Percentiles rank a stretch among this genome's conserved stretches.
These are phyloP conservation scores for Heliornis fulica DNA, from an alignment of 2,113 vertebrate genomes.

Conservation along the genomic window DNA sequence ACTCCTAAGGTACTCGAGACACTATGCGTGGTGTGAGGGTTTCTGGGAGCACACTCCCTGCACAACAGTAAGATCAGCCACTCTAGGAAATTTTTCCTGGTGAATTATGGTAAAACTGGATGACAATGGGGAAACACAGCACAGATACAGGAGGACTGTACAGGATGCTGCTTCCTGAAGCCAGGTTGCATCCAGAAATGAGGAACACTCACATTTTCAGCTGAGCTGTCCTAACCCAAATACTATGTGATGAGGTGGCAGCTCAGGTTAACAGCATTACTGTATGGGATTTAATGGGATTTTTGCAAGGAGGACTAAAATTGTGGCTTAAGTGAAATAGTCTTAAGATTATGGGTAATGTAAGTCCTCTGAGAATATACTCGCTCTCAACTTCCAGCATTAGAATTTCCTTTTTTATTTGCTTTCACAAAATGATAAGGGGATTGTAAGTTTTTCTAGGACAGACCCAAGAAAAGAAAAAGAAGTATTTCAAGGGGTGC, in stretches of 20 bases:
- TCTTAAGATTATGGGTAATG: neutral
- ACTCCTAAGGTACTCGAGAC: neutral
- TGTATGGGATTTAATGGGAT: neutral
- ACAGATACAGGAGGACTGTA: neutral
- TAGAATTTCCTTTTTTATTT: neutral
- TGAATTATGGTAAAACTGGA: neutral
- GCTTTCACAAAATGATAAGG: neutral
- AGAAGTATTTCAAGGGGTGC: neutral
- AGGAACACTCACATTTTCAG: neutral
- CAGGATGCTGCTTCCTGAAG: neutral
- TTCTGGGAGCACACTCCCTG: neutral
- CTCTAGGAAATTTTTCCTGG: neutral
- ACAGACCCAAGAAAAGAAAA: neutral
- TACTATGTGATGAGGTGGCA: neutral
- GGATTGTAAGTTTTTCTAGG: neutral
- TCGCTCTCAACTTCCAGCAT: neutral
- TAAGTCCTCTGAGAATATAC: neutral
- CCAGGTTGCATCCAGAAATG: neutral
- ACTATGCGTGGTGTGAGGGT: accelerated
- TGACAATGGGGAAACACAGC: neutral
- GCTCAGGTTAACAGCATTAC: neutral
- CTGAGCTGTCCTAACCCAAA: neutral
- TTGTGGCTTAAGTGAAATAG: neutral
- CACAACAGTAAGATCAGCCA: neutral
- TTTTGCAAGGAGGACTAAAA: conserved; percentile 1